phyloP scores from a whole-genome alignment of 2,113 vertebrate genomes.

The Lophochroa leadbeateri region DNA sequence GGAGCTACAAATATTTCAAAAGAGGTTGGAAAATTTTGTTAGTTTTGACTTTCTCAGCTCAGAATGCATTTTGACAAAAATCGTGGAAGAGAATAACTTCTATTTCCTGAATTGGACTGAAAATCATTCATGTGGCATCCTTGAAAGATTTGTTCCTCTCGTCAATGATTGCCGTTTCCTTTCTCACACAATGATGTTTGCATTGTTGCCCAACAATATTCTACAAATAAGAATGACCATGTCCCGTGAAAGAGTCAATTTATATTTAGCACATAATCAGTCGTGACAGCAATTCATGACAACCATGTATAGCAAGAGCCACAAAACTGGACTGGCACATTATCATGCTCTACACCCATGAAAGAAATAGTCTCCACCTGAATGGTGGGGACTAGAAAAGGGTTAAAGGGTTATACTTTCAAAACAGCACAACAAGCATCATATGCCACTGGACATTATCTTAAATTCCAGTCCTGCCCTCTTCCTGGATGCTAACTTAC shows the following conservation, averaged over 20 bases:
- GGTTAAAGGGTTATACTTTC: background rate
- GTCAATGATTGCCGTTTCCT: background rate
- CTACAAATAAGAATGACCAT: background rate
- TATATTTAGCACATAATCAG: background rate
- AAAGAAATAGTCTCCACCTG: background rate
- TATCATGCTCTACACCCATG: background rate
- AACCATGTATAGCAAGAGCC: background rate
- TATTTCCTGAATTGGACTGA: background rate
- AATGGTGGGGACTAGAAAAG: background rate
- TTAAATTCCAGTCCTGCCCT: background rate
- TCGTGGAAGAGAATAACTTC: background rate
- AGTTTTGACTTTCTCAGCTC: background rate
- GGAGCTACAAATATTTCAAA: background rate
- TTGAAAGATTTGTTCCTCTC: background rate
- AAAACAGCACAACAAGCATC: rapidly evolving
- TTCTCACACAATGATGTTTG: background rate
- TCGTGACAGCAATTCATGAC: background rate
- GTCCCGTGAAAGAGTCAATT: background rate
- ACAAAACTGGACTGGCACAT: background rate
- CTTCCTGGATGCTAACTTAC: background rate
- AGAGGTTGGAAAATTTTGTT: background rate
- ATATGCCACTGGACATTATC: background rate
- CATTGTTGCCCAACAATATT: background rate
- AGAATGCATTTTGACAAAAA: background rate
- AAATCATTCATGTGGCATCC: background rate